Conservation (phyloP, 2,888 invertebrate species). For the Ormyrus rosae region DNA sequence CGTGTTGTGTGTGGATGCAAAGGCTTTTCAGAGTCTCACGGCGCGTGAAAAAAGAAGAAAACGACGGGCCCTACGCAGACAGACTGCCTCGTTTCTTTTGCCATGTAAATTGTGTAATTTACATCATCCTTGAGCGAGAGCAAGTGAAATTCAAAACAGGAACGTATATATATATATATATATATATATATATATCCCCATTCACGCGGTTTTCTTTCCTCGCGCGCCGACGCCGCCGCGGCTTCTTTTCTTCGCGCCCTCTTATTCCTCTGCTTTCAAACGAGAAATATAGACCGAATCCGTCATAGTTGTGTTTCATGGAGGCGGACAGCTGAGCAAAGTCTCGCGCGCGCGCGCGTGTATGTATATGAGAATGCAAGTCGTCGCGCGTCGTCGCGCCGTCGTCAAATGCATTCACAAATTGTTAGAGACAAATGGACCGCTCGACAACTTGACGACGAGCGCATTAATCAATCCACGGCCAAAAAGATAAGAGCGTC, state of each 20-base stretch:
- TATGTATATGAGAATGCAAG: neutral
- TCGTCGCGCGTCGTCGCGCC: slow-evolving; percentile 35
- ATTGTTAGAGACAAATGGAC: slow-evolving; percentile 49
- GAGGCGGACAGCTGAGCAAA: slow-evolving; percentile 22
- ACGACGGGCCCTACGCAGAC: neutral
- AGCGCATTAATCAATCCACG: slow-evolving; percentile 49
- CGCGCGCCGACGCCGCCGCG: neutral
- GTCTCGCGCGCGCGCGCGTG: neutral
- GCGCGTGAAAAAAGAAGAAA: slow-evolving; percentile 19
- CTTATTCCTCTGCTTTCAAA: slow-evolving; percentile 2
- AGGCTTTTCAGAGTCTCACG: too few relatives aligned
- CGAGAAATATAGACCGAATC: slow-evolving; percentile 25
- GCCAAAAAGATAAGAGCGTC: neutral
- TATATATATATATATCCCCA: too few relatives aligned
- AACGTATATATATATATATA: too few relatives aligned
- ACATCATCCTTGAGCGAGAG: slow-evolving; percentile 22
- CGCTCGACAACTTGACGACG: neutral
- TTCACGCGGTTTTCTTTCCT: neutral
- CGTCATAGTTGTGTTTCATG: neutral
- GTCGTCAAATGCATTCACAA: slow-evolving; percentile 45
- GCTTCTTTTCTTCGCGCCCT: slow-evolving; percentile 3
- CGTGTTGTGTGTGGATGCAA: too few relatives aligned
- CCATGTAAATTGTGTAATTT: slow-evolving; percentile 54
- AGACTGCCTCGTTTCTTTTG: slow-evolving; percentile 30
- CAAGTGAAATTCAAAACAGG: too few relatives aligned